Evolutionary conservation across 2,888 invertebrate genomes (phyloP).

Genomic region (Ichneumoninae sp.): DNA sequence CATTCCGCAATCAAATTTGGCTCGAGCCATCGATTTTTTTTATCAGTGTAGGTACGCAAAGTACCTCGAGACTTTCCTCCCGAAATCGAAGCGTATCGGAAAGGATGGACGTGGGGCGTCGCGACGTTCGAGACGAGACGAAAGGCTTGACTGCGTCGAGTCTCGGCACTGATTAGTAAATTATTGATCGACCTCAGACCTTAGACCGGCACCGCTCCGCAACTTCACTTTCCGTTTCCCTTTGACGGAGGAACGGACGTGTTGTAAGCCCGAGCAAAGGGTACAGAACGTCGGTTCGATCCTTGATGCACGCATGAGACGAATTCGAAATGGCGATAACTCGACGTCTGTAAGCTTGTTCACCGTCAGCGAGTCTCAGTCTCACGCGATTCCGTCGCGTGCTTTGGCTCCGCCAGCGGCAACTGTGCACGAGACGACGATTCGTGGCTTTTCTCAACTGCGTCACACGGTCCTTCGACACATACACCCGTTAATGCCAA

Average conservation of each 20-base stretch:
- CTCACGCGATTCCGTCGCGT: slow-evolving; percentile 39
- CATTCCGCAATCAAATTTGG: too few relatives aligned
- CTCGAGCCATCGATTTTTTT: too few relatives aligned
- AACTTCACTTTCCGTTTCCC: slow-evolving; percentile 38
- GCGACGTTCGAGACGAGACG: slow-evolving; percentile 20
- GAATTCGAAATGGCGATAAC: slow-evolving; percentile 43
- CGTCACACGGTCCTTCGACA: slow-evolving; percentile 56
- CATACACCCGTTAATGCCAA: slow-evolving; percentile 57
- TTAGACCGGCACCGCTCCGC: slow-evolving; percentile 15
- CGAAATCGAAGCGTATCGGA: background rate
- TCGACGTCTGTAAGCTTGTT: slow-evolving; percentile 48
- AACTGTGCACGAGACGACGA: slow-evolving; percentile 46
- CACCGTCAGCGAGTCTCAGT: slow-evolving; percentile 45
- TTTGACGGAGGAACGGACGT: slow-evolving; percentile 21
- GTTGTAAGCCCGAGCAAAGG: slow-evolving; percentile 9
- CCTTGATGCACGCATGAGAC: slow-evolving; percentile 42
- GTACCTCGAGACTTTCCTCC: too few relatives aligned
- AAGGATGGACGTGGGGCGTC: background rate
- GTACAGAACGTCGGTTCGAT: slow-evolving; percentile 26
- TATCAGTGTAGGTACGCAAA: too few relatives aligned
- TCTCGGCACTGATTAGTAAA: slow-evolving; percentile 38
- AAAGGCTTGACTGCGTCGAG: slow-evolving; percentile 26
- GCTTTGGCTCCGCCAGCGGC: slow-evolving; percentile 46
- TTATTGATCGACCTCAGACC: slow-evolving; percentile 27
- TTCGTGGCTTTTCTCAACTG: slow-evolving; percentile 52